Conservation (phyloP, 2,888 invertebrate genomes). For the Phortica okadai region DNA sequence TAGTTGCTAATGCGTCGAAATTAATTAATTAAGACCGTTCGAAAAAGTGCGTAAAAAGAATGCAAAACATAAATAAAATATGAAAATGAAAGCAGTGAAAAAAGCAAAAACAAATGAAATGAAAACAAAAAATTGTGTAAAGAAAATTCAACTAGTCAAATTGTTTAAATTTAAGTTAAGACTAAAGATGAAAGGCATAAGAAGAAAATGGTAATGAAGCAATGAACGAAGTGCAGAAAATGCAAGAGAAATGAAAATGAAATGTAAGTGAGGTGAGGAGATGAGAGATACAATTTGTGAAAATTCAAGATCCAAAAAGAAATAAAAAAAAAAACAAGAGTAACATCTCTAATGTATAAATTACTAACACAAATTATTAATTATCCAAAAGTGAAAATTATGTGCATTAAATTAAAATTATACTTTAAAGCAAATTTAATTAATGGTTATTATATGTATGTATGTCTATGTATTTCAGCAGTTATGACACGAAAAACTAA, state of each 20-base stretch:
- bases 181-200: background rate
- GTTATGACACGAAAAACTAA: conserved; percentile 2
- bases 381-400: conserved; percentile 1
- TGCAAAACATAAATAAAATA: too few relatives aligned
- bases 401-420: conserved; percentile 13
- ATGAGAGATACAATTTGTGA: background rate
- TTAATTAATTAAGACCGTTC: too few relatives aligned
- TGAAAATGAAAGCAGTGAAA: conserved; percentile 34
- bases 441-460: background rate
- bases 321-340: background rate
- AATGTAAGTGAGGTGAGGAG: background rate
- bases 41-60: too few relatives aligned
- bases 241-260: background rate
- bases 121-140: conserved; percentile 58
- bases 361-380: background rate
- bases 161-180: conserved; percentile 65
- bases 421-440: background rate
- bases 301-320: background rate
- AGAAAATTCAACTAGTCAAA: conserved; percentile 75
- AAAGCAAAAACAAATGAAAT: conserved; percentile 42
- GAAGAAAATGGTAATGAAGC: too few relatives aligned
- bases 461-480: background rate
- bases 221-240: background rate
- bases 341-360: background rate
- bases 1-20: conserved; percentile 47